Evolutionary conservation across 2,888 invertebrate genomes (phyloP).

Genomic region (Pseudanteris insignis): DNA sequence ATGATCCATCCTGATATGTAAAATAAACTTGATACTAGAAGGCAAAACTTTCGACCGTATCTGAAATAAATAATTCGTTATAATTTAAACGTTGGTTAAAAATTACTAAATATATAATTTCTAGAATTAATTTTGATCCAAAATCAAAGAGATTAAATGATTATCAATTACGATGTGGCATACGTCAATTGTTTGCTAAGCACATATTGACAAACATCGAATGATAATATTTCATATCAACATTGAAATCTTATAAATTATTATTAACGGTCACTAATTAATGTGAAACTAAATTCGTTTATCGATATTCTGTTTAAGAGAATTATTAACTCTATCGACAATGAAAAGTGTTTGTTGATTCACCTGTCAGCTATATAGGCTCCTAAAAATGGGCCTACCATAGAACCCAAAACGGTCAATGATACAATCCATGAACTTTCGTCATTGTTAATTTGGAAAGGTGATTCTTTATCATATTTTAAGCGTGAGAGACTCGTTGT

Average conservation of each 20-base stretch:
- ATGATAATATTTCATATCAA: too few relatives aligned
- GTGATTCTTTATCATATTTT: constrained; percentile 48
- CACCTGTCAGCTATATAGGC: constrained; percentile 56
- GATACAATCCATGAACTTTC: constrained; percentile 62
- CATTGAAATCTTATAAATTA: too few relatives aligned
- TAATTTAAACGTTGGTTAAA: too few relatives aligned
- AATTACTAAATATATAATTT: too few relatives aligned
- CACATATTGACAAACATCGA: too few relatives aligned
- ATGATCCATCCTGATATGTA: constrained; percentile 61
- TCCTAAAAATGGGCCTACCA: constrained; percentile 61
- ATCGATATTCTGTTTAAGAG: constrained; percentile 1
- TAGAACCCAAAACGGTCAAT: constrained; percentile 60
- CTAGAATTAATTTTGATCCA: too few relatives aligned
- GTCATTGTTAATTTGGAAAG: constrained; percentile 53
- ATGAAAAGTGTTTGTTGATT: constrained; percentile 3
- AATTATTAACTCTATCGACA: not conserved
- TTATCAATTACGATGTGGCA: too few relatives aligned
- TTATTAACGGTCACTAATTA: too few relatives aligned
- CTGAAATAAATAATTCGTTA: too few relatives aligned
- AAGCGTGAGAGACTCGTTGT: constrained; percentile 57
- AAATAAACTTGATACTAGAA: constrained; percentile 59
- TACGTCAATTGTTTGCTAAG: too few relatives aligned
- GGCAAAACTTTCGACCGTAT: constrained; percentile 58
- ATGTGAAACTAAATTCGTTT: too few relatives aligned
- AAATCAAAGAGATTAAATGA: too few relatives aligned